Evolutionary conservation across 1,140 invertebrate genomes (phyloP), one percentile per base, ranked within the genome.

Genomic region (Lethocerus indicus): DNA sequence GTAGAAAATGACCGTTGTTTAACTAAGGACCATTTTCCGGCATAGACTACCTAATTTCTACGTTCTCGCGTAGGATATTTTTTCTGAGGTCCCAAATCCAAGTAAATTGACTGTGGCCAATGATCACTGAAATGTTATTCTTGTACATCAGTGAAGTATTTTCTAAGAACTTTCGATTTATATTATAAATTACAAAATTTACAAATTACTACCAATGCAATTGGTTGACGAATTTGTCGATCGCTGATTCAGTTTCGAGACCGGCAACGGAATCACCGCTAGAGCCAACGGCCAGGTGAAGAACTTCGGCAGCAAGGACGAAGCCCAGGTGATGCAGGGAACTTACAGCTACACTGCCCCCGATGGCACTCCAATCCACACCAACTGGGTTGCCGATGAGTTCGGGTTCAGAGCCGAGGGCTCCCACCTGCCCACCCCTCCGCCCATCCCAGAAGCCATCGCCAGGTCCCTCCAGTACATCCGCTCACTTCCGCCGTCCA

Each of bases 351-450:
- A 78, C 58, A 73, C 71, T 12, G 74, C 73, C 49, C 73, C 75
- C 7, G 73, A 78, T 52, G 76, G 76, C 12, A 69, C 69, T 20
- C 54, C 69, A 7, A 70, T 78, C 48, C 63, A 62, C 29, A 59
- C 79, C 28, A 73, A 72, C 9, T 88, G 87, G 68, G 74, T 78
- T 14, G 83, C 83, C 25, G 81, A 85, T 56, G 80, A 85, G 60
- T 78, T 79, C 55, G 82, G 81, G 12, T 87, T 83, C 65, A 74
- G 75, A 50, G 76, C 80, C 3, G 61, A 71, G 47, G 80, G 81
- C 24, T 71, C 71, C 32, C 79, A 83, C 60, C 64, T 85, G 25
- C 83, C 83, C 36, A 83, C 80, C 3, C 78, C 82, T 14, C 82
- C 81, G 0, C 79, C 79, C 48, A 79, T 81, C 57, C 79, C 80